A percentile compares a stretch with the other conserved stretches of the same genome.
phyloP scores from a whole-genome alignment of 2,888 invertebrate species.

The Willowsia nigromaculata region DNA sequence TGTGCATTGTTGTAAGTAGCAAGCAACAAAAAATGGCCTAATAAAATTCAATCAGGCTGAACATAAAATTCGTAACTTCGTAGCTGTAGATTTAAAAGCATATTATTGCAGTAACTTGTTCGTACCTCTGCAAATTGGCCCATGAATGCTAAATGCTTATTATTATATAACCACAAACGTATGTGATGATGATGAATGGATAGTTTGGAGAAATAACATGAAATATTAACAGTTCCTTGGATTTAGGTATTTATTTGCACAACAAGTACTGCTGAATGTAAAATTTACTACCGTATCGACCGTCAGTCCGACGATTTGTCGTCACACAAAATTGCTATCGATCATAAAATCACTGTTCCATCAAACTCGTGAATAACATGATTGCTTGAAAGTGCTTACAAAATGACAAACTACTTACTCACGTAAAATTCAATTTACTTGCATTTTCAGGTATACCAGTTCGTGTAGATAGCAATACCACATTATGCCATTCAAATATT shows the following conservation, averaged over 20 bases:
- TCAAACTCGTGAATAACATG: neutral
- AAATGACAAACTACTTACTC: too few species aligned
- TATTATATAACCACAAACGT: neutral
- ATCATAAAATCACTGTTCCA: slow-evolving; percentile 13
- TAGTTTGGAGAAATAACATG: neutral
- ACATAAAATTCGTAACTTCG: neutral
- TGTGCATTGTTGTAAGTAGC: neutral
- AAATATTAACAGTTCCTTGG: slow-evolving; percentile 23
- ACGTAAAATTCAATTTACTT: too few species aligned
- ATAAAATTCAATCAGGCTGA: slow-evolving; percentile 45
- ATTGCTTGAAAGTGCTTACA: neutral
- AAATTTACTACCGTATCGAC: slow-evolving; percentile 22
- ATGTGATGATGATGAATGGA: neutral
- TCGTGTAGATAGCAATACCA: too few species aligned
- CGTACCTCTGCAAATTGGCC: neutral
- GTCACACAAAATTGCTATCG: neutral
- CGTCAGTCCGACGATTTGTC: too few species aligned
- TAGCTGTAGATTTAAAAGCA: neutral
- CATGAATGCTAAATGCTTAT: neutral
- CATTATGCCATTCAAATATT: too few species aligned
- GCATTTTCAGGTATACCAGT: too few species aligned
- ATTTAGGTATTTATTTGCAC: slow-evolving; percentile 20
- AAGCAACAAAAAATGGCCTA: slow-evolving; percentile 15
- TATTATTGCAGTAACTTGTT: neutral
- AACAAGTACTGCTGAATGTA: neutral